These are phyloP conservation scores for Timema podura DNA, from an alignment of 2,888 invertebrate species.

Conservation along the genomic window DNA sequence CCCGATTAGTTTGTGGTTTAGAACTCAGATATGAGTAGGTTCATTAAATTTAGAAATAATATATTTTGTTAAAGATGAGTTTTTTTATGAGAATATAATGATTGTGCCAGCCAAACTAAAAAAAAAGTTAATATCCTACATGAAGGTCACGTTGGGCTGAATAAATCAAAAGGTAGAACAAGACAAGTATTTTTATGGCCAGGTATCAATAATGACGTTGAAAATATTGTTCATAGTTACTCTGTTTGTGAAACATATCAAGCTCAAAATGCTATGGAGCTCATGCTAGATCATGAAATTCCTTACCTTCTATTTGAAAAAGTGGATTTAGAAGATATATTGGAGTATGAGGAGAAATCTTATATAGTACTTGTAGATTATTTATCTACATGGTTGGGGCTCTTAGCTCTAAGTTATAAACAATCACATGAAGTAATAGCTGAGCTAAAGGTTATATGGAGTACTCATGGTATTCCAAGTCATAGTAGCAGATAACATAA, in stretches of 20 bases:
- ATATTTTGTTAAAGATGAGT: background rate
- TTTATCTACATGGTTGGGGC: background rate
- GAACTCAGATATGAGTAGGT: too few species aligned
- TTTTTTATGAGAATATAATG: background rate
- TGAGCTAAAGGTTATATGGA: background rate
- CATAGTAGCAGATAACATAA: background rate
- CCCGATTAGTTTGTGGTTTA: too few species aligned
- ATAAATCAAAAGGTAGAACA: background rate
- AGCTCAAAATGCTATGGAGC: background rate
- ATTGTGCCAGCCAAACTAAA: background rate
- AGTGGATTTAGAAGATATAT: background rate
- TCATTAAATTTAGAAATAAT: background rate
- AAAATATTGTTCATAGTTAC: background rate
- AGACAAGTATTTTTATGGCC: background rate
- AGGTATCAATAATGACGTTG: background rate
- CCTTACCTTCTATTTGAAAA: background rate
- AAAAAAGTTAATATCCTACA: background rate
- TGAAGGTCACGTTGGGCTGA: background rate
- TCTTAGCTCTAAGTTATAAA: background rate
- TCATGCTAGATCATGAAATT: background rate
- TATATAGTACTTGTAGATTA: background rate
- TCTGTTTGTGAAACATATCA: background rate
- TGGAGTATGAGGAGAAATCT: background rate
- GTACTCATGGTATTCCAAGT: background rate
- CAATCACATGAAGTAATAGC: background rate